phyloP scores from a whole-genome alignment of 2,113 vertebrate genomes.

The Jacana jacana region DNA sequence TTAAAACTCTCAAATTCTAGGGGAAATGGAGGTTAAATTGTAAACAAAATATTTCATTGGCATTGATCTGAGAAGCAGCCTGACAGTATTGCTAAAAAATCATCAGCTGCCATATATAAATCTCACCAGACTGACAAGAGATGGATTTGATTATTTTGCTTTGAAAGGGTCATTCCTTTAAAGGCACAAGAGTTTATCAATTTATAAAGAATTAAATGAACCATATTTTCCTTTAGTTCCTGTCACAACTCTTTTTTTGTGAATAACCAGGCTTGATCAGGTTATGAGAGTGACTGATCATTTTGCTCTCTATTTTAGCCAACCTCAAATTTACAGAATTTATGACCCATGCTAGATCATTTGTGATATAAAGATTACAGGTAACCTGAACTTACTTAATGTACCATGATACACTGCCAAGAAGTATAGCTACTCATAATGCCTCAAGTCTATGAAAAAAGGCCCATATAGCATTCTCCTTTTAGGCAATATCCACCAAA shows the following conservation, averaged over 20 bases:
- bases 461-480: background rate
- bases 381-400: background rate
- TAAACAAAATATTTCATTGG: conserved; percentile 71
- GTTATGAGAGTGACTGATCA: conserved; percentile 13
- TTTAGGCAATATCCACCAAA: background rate
- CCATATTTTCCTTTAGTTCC: conserved; percentile 4
- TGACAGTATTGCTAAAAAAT: conserved; percentile 56
- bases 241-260: background rate
- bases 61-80: conserved; percentile 58
- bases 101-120: conserved; percentile 48
- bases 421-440: background rate
- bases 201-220: conserved; percentile 51
- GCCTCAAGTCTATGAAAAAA: background rate
- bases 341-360: background rate
- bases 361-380: background rate
- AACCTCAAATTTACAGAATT: conserved; percentile 11
- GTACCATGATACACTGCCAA: background rate
- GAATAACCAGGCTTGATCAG: conserved; percentile 18
- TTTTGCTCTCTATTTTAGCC: background rate
- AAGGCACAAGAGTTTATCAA: conserved; percentile 5
- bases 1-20: conserved; percentile 47
- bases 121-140: conserved; percentile 36
- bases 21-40: conserved; percentile 52
- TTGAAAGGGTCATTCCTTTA: conserved; percentile 46
- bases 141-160: conserved; percentile 59